Conservation (phyloP, 2,888 invertebrate genomes). For the Xestia ashworthii region DNA sequence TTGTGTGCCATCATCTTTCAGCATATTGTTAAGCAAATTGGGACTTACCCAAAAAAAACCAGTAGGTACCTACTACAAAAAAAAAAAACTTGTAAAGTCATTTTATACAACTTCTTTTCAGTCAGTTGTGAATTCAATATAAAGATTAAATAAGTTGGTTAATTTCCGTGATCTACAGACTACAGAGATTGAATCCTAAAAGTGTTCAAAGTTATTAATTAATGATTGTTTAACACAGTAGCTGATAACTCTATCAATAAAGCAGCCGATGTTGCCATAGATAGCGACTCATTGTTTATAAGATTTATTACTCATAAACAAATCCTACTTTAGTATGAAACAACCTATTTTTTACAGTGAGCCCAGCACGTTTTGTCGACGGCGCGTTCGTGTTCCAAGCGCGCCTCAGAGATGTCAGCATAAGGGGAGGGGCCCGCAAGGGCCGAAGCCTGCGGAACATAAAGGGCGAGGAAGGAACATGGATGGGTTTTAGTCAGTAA, state of each 20-base stretch:
- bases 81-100: too few relatives aligned
- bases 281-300: constrained; percentile 14
- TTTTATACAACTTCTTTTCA: too few relatives aligned
- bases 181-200: not conserved
- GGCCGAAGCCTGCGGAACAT: too few relatives aligned
- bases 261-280: constrained; percentile 16
- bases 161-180: not conserved
- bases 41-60: too few relatives aligned
- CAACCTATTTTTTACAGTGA: not conserved
- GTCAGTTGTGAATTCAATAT: not conserved
- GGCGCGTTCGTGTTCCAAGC: too few relatives aligned
- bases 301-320: constrained; percentile 29
- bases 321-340: not conserved
- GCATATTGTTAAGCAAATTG: too few relatives aligned
- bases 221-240: constrained; percentile 13
- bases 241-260: constrained; percentile 23
- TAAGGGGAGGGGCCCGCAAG: too few relatives aligned
- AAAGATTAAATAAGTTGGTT: not conserved
- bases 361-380: not conserved
- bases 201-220: not conserved
- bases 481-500: too few relatives aligned
- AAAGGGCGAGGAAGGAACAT: too few relatives aligned
- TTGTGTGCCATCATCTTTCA: too few relatives aligned
- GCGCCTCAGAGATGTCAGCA: too few relatives aligned
- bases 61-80: too few relatives aligned